A percentile compares a stretch with the other conserved stretches of the same genome.
Conservation (phyloP, 1,140 invertebrate species). For the Saccostrea cuccullata region DNA sequence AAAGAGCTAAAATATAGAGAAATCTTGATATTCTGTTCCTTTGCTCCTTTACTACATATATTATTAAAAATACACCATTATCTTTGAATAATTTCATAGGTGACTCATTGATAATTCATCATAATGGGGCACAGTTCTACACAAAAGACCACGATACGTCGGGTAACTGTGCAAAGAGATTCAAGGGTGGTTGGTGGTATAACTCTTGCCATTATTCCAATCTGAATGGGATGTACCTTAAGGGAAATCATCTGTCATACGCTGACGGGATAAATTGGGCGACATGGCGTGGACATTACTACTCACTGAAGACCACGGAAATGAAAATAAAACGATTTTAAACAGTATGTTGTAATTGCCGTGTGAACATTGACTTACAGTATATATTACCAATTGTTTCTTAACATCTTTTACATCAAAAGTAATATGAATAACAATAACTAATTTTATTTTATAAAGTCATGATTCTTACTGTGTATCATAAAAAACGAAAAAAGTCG, state of each 20-base stretch:
- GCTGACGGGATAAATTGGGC: constrained; percentile 82
- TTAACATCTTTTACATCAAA: no score
- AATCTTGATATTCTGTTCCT: no score
- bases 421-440: no score
- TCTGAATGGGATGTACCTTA: constrained; percentile 81
- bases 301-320: constrained; percentile 77
- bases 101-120: neutral
- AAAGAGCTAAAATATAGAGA: no score
- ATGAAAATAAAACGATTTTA: constrained; percentile 76
- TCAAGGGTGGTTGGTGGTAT: constrained; percentile 85
- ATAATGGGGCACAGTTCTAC: neutral
- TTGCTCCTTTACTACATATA: no score
- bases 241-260: constrained; percentile 57
- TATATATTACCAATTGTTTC: no score
- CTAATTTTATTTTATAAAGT: no score
- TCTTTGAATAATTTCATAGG: neutral
- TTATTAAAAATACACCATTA: no score
- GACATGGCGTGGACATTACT: constrained; percentile 79
- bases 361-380: no score
- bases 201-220: constrained; percentile 82
- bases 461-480: no score
- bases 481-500: no score
- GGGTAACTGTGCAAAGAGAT: constrained; percentile 53
- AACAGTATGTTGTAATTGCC: no score
- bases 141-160: neutral